Base-by-base conservation (phyloP, 2,113 vertebrate species). In the Chrysemys picta region DNA sequence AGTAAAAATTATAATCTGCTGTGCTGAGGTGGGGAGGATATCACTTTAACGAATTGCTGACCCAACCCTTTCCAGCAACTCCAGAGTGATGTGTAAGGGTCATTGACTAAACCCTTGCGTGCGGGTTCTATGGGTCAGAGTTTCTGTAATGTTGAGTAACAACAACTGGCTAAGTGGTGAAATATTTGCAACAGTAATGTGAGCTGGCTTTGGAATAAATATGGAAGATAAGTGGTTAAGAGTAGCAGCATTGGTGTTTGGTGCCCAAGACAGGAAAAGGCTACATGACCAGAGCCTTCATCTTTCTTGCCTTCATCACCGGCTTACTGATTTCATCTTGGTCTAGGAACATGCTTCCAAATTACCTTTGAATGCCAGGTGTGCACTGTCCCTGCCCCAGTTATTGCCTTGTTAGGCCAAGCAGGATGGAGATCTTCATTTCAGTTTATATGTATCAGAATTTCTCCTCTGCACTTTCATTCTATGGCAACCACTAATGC, bases 1-100 rank as follows among this genome's bases (percentile, higher is more conserved):
- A 78, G 52, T 42, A 84, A 29, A 59, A 78, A 42, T 14, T 27
- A 79, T 83, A 65, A 62, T 50, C 62, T 85, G 31, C 16, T 65
- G 49, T 50, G 53, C 17, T n/a, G 31, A 49, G 8, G 53, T 57
- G 27, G 50, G n/a, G 47, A 87, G 62, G 79, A 79, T 78, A 89
- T 69, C 35, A 88, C 84, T 93, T 85, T 93, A 50, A 80, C 49
- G 56, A 78, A 65, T 78, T 50, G 25, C 76, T 80, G 14, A 59
- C 80, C 52, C 75, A 80, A 69, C 65, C 80, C 80, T 87, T 96
- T 95, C 65, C 76, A 62, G 91, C 88, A 96, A 47, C 6, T 22
- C 38, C 75, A 78, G 65, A 87, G 57, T 88, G 82, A 35, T 45
- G 35, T 45, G 65, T 59, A 4, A 45, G 27, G 14, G 53, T 85